These are phyloP conservation scores for Emmelina monodactyla DNA, from an alignment of 2,888 invertebrate species.

Conservation along the genomic window DNA sequence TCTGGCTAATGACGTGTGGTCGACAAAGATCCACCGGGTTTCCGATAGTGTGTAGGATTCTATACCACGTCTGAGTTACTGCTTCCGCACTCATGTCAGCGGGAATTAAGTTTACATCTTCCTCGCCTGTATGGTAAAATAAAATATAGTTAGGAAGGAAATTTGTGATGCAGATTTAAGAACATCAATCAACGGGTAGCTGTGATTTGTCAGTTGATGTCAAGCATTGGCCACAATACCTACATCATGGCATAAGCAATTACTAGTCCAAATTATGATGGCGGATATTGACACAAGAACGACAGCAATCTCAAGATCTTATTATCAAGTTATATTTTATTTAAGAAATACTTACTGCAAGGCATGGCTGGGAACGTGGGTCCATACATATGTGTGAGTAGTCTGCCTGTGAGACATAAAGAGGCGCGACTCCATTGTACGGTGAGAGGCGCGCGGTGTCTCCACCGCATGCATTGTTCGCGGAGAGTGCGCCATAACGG, in stretches of 20 bases:
- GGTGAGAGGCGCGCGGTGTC: slow-evolving; percentile 90
- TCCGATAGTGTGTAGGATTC: slow-evolving; percentile 91
- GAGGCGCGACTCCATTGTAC: slow-evolving; percentile 96
- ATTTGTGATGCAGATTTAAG: no score
- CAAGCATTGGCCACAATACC: no score
- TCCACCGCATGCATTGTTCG: slow-evolving; percentile 92
- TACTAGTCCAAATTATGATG: no score
- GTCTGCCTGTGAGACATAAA: slow-evolving; percentile 83
- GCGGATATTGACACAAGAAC: no score
- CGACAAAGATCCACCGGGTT: slow-evolving; percentile 93
- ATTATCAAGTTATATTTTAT: no score
- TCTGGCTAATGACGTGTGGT: slow-evolving; percentile 77
- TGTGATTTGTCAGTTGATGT: no score
- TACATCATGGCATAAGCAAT: no score
- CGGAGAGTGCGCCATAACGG: slow-evolving; percentile 94
- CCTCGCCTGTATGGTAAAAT: no score
- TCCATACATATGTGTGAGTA: slow-evolving; percentile 90
- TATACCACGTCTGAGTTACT: slow-evolving; percentile 95
- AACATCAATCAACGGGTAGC: no score
- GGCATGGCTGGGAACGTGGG: slow-evolving; percentile 82
- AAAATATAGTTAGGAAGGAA: no score
- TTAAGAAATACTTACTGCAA: slow-evolving; percentile 65
- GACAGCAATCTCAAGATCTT: no score
- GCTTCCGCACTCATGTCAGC: slow-evolving; percentile 87
- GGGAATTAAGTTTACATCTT: slow-evolving; percentile 84